phyloP scores from a whole-genome alignment of 2,797 vertebrate genomes.

The Balearica regulorum region DNA sequence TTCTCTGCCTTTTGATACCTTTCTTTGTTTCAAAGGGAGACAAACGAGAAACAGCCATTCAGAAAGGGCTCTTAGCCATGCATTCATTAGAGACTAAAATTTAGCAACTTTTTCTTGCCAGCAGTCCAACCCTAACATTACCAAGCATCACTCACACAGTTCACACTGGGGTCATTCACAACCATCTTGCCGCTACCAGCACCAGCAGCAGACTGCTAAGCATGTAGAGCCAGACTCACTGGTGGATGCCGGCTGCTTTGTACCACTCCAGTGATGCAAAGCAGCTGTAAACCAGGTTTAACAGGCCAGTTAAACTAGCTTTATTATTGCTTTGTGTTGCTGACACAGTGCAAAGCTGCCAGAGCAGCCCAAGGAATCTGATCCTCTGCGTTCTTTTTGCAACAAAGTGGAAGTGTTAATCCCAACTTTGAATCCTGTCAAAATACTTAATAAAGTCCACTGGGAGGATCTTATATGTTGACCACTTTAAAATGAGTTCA shows the following conservation, averaged over 20 bases:
- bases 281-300: conserved; percentile 10
- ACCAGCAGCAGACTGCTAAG: not conserved
- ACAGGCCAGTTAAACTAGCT: not conserved
- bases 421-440: not conserved
- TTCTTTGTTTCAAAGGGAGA: not conserved
- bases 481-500: not conserved
- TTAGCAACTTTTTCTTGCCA: not conserved
- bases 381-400: not conserved
- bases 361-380: not conserved
- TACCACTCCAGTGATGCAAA: not conserved
- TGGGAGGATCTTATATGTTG: not conserved
- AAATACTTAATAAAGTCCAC: conserved; percentile 5
- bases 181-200: not conserved
- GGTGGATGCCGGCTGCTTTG: not conserved
- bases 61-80: not conserved
- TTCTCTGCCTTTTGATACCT: not conserved
- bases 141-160: not conserved
- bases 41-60: not conserved
- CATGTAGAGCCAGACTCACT: not conserved
- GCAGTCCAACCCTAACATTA: not conserved
- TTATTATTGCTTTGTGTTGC: not conserved
- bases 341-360: not conserved
- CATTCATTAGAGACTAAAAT: not conserved
- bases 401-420: not conserved
- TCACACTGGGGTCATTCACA: not conserved